phyloP scores from a whole-genome alignment of 2,888 invertebrate species.

The Trilocha varians region DNA sequence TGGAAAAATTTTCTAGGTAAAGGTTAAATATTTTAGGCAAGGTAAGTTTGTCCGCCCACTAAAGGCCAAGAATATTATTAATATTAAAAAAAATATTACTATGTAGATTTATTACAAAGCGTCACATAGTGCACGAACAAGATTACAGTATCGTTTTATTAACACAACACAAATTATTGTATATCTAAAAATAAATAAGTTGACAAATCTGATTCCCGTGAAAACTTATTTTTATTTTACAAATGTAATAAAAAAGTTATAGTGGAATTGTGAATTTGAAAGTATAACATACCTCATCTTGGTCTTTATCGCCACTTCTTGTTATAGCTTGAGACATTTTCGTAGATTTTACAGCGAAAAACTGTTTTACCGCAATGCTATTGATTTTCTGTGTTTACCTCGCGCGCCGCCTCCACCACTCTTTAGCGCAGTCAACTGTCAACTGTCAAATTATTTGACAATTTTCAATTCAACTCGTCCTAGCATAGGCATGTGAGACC shows the following conservation, averaged over 20 bases:
- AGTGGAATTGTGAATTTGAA: neutral
- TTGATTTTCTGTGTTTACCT: neutral
- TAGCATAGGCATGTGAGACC: too few species aligned
- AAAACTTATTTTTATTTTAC: neutral
- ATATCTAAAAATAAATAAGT: neutral
- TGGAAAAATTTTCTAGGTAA: too few species aligned
- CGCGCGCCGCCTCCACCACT: too few species aligned
- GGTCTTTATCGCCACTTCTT: conserved; percentile 67
- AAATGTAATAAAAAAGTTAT: neutral
- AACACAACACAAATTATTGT: neutral
- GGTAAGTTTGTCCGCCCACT: too few species aligned
- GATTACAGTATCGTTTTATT: neutral
- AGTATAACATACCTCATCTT: conserved; percentile 77
- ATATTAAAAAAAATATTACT: too few species aligned
- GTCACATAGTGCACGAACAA: too few species aligned
- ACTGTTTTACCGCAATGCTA: neutral
- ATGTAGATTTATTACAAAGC: too few species aligned
- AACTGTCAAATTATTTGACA: neutral
- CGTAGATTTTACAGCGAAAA: neutral
- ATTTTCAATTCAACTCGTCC: too few species aligned
- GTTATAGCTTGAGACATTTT: conserved; percentile 48
- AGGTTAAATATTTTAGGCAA: too few species aligned
- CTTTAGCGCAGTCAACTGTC: neutral
- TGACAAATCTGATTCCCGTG: neutral
- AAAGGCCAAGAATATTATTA: too few species aligned